Evolutionary conservation across 2,113 vertebrate genomes (phyloP).

Genomic region (Amazona guildingii): DNA sequence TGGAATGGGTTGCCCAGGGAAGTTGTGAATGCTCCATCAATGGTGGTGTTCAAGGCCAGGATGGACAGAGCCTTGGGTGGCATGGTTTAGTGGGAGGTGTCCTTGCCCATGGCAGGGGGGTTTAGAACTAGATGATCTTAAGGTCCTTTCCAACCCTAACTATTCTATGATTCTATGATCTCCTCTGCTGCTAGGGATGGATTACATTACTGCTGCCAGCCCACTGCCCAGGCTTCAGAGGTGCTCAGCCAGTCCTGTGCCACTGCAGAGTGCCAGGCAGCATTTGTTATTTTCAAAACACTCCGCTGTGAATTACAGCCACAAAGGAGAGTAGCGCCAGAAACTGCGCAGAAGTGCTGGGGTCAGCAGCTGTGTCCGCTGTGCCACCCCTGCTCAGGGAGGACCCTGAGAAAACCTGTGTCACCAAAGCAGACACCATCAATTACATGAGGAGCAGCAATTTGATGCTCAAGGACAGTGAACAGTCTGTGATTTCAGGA

Average conservation of each 20-base stretch:
- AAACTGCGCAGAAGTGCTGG: neutral
- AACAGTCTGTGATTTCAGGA: slow-evolving; percentile 12
- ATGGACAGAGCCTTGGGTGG: no score
- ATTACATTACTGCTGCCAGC: neutral
- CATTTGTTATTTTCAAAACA: neutral
- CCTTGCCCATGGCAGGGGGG: no score
- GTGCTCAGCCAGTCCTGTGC: neutral
- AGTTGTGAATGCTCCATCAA: no score
- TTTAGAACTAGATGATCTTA: no score
- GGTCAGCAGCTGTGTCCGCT: neutral
- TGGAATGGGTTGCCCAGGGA: no score
- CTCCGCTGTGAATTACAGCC: neutral
- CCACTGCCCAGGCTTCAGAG: neutral
- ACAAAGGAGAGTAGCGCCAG: neutral
- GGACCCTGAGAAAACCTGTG: neutral
- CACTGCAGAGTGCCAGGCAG: neutral
- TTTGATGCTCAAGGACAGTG: slow-evolving; percentile 33
- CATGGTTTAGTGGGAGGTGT: no score
- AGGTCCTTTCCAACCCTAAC: no score
- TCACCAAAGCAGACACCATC: neutral
- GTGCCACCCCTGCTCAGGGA: neutral
- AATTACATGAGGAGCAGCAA: neutral
- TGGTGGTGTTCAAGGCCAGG: no score
- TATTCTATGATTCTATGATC: neutral
- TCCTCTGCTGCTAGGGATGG: neutral